Evolutionary conservation across 2,113 vertebrate genomes (phyloP).

Genomic region (Dasyprocta punctata): DNA sequence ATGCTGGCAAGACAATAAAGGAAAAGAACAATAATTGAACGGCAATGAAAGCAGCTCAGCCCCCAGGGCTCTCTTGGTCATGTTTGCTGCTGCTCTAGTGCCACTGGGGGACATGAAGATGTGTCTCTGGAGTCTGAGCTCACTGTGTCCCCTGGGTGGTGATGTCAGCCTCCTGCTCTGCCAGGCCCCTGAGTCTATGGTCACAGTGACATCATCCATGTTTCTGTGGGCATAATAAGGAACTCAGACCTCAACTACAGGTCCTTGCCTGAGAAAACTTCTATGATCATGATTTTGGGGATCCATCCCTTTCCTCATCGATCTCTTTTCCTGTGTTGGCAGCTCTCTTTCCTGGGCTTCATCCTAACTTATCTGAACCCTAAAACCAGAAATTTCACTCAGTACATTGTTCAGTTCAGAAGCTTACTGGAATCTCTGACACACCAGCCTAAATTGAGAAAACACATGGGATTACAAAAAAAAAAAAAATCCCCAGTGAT

Average conservation of each 20-base stretch:
- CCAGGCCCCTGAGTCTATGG: constrained; percentile 20
- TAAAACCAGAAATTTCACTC: background rate
- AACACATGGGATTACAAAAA: background rate
- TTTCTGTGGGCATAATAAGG: constrained; percentile 1
- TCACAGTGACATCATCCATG: constrained; percentile 66
- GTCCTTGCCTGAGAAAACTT: background rate
- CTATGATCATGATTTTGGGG: background rate
- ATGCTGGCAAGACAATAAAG: background rate
- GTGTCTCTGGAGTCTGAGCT: constrained; percentile 63
- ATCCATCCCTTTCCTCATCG: background rate
- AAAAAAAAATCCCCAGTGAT: background rate
- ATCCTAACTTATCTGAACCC: background rate
- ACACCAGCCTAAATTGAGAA: constrained; percentile 41
- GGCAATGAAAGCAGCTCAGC: background rate
- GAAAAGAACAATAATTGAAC: background rate
- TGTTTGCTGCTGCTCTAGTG: constrained; percentile 59
- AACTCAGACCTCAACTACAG: background rate
- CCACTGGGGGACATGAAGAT: background rate
- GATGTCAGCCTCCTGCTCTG: constrained; percentile 64
- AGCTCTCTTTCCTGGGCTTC: background rate
- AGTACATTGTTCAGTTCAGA: background rate
- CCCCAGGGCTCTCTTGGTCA: background rate
- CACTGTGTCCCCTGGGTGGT: constrained; percentile 48
- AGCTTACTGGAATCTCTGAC: constrained; percentile 48
- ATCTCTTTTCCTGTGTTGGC: background rate